Base-by-base conservation (phyloP, 2,797 vertebrate species). In the Pseudochirops corinnae region DNA sequence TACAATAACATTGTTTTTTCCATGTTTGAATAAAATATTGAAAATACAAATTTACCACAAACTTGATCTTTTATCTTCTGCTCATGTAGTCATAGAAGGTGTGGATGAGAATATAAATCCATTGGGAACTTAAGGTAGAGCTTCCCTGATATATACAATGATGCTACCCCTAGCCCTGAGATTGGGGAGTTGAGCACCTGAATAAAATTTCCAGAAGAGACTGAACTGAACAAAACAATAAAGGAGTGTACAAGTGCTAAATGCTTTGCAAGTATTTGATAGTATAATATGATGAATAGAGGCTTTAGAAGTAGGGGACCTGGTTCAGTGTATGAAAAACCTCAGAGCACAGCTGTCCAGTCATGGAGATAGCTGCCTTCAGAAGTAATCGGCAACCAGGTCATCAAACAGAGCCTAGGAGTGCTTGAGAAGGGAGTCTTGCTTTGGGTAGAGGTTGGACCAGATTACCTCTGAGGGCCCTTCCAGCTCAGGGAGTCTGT, bases 121-220 rank as follows among this genome's bases (percentile, higher is more conserved):
- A 46, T 74, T 74, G n/a, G 67, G 16, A 74, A 82, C 67, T 92
- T 14, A 9, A 58, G 94, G 92, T 62, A 94, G 93, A 93, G 95
- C 95, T 57, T 95, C 92, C 93, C 93, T 93, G 90, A 93, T 95
- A 96, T 96, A 90, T 93, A 21, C 39, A 46, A 39, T 50, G 62
- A 91, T 31, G 90, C 96, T 56, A 91, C 50, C 92, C 90, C 92
- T 82, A 93, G 94, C 92, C 95, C 94, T 95, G 94, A 91, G 97
- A 92, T 97, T 95, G 97, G 95, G 0, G 12, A 96, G 95, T 67
- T 82, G 95, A 96, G 31, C 91, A 50, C 24, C 94, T 96, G 96
- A 96, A 93, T 96, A 95, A 95, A 92, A 95, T 97, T 97, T 97
- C 93, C 96, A 96, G 96, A 92, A 96, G 96, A 97, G 94, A 50